Conservation (phyloP, 1,140 invertebrate genomes). For the Brachionus koreanus region DNA sequence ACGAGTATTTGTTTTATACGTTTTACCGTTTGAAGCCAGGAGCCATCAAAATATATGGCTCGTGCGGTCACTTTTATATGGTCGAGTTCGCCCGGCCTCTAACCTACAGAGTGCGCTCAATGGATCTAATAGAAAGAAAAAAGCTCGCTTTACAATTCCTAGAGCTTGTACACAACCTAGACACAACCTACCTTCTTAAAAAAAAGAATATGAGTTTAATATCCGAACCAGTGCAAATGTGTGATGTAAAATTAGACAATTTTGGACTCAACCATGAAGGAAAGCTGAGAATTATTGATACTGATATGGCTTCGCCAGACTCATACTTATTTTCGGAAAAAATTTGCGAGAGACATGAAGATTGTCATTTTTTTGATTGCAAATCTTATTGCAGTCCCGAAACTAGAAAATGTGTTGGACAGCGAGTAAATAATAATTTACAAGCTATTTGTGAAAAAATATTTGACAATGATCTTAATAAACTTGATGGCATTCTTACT, state of each 20-base stretch:
- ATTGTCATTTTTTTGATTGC: slow-evolving; percentile 43
- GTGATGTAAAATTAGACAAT: slow-evolving; percentile 43
- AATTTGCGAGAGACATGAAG: slow-evolving; percentile 30
- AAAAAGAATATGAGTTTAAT: not conserved
- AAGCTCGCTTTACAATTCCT: slow-evolving; percentile 10
- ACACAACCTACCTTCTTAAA: not conserved
- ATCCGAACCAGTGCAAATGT: not conserved
- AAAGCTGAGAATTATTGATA: slow-evolving; percentile 13
- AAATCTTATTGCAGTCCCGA: slow-evolving; percentile 2
- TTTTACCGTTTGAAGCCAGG: slow-evolving; percentile 18
- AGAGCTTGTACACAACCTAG: not conserved
- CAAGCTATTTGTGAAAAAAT: slow-evolving; percentile 37
- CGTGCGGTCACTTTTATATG: slow-evolving; percentile 42
- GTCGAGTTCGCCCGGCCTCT: slow-evolving; percentile 23
- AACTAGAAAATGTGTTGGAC: not conserved
- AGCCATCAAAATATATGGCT: slow-evolving; percentile 7
- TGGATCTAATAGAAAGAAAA: not conserved
- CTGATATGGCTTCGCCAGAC: slow-evolving; percentile 31
- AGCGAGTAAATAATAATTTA: slow-evolving; percentile 33
- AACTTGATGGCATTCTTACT: slow-evolving; percentile 15
- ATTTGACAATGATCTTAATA: not conserved
- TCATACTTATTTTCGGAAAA: not conserved
- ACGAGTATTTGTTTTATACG: slow-evolving; percentile 41
- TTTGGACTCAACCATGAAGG: slow-evolving; percentile 27
- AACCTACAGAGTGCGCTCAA: not conserved